A percentile compares a stretch with the other conserved stretches of the same genome.
These are phyloP conservation scores for Mastacembelus armatus DNA, from an alignment of 2,797 vertebrate species.

Conservation along the genomic window DNA sequence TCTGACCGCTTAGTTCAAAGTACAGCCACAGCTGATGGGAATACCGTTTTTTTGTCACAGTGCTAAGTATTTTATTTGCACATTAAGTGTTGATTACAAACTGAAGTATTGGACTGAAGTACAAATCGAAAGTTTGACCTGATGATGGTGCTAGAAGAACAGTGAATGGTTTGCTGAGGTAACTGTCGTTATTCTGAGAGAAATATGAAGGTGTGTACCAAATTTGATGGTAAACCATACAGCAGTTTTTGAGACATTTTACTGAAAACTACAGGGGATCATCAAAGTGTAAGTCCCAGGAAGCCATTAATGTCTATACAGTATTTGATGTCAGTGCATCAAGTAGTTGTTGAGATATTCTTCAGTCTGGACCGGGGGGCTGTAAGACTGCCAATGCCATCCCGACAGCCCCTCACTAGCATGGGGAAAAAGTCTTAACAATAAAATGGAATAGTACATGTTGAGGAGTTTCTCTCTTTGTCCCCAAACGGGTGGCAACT, in stretches of 20 bases:
- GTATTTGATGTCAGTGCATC: background rate
- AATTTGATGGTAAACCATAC: background rate
- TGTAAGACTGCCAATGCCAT: background rate
- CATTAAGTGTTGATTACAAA: too few species aligned
- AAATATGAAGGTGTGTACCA: background rate
- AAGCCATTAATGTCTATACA: background rate
- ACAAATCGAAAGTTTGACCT: background rate
- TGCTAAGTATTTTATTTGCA: too few species aligned
- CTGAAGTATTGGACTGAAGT: background rate
- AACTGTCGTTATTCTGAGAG: background rate
- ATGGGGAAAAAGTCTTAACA: background rate
- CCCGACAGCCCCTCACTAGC: background rate
- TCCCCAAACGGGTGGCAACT: background rate
- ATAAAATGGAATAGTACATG: background rate
- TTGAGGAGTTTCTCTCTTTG: background rate
- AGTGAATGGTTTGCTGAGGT: too few species aligned
- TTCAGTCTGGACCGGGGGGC: background rate
- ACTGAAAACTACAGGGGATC: background rate
- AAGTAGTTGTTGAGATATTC: slow-evolving; percentile 1
- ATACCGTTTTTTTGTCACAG: too few species aligned
- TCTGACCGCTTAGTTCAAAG: too few species aligned
- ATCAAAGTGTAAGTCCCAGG: background rate
- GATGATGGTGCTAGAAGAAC: background rate
- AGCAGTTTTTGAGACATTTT: background rate
- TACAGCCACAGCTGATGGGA: background rate